Conservation (phyloP, 1,140 invertebrate genomes). For the Camponotus floridanus region DNA sequence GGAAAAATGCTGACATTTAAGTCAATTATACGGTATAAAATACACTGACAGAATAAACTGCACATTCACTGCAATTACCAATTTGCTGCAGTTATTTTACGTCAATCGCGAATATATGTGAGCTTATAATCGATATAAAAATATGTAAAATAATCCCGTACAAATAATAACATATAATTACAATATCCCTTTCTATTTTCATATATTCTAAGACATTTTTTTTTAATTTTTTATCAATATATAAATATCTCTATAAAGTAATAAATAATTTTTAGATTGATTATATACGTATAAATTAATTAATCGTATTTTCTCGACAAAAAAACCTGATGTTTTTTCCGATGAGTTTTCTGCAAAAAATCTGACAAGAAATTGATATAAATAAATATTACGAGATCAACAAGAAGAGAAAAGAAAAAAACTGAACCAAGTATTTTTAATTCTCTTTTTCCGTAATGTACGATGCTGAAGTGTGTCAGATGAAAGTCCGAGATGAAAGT, state of each 20-base stretch:
- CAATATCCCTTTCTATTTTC: not conserved
- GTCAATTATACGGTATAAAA: not conserved
- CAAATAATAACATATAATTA: not conserved
- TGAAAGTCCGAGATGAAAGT: slow-evolving; percentile 59
- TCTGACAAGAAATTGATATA: too few species aligned
- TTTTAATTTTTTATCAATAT: not conserved
- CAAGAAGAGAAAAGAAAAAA: not conserved
- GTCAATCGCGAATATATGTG: not conserved
- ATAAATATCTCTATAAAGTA: not conserved
- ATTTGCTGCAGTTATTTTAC: not conserved
- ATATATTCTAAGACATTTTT: not conserved
- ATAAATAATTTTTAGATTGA: not conserved
- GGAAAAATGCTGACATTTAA: not conserved
- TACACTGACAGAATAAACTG: not conserved
- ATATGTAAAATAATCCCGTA: not conserved
- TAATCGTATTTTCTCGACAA: not conserved
- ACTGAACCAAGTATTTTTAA: not conserved
- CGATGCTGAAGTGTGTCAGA: slow-evolving; percentile 44
- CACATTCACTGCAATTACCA: not conserved
- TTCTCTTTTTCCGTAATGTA: not conserved
- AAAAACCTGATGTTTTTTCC: not conserved
- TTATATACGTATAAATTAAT: not conserved
- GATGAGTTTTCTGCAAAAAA: not conserved
- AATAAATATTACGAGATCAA: not conserved
- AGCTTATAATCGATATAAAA: slow-evolving; percentile 1